Percentiles rank a stretch among this genome's conserved stretches.
phyloP scores from a whole-genome alignment of 2,797 vertebrate species.

The Propithecus deckenii region DNA sequence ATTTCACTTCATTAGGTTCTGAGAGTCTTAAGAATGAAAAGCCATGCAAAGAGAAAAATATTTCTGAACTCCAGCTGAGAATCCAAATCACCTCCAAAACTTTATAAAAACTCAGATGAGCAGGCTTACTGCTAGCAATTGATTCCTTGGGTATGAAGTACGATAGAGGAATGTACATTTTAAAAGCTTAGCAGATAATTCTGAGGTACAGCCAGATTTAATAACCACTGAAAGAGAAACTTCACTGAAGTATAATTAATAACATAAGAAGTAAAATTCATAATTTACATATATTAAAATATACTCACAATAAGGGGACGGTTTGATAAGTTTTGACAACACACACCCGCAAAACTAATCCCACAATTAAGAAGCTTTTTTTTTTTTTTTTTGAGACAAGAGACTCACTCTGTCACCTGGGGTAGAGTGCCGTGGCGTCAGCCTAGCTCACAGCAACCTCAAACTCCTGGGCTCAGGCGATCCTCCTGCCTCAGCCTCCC shows the following conservation, averaged over 20 bases:
- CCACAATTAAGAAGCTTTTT: neutral
- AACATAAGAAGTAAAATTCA: neutral
- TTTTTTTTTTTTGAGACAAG: too few relatives aligned
- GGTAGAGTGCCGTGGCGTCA: too few relatives aligned
- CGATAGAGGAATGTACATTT: neutral
- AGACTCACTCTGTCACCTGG: too few relatives aligned
- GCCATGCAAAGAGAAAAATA: neutral
- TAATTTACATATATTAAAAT: conserved; percentile 22
- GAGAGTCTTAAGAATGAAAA: neutral
- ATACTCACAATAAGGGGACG: neutral
- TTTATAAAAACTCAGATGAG: neutral
- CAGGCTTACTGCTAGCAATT: neutral
- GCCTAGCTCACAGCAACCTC: too few relatives aligned
- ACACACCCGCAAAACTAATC: neutral
- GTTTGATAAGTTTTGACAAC: neutral
- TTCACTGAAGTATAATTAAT: neutral
- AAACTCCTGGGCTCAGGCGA: too few relatives aligned
- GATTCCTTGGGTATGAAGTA: neutral
- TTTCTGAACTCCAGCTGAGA: neutral
- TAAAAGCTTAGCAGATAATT: neutral
- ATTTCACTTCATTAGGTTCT: neutral
- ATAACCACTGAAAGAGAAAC: conserved; percentile 5
- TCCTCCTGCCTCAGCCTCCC: too few relatives aligned
- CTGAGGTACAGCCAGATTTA: neutral
- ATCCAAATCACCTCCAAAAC: conserved; percentile 1